Percentiles rank a stretch among this genome's conserved stretches.
Conservation (phyloP, 2,797 vertebrate species). For the Galagoides demidoff region DNA sequence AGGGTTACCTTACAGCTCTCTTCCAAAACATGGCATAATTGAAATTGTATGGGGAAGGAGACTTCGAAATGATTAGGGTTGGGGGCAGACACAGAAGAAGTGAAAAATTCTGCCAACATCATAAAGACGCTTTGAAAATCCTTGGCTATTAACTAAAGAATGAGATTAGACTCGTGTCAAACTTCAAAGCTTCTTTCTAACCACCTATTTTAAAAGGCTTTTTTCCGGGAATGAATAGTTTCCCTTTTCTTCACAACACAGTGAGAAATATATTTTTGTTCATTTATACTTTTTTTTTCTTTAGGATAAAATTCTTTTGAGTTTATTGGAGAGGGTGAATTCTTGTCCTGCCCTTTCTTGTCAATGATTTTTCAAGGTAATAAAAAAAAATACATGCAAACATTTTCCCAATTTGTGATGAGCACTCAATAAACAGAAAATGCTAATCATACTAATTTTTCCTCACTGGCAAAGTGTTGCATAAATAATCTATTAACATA, state of each 20-base stretch:
- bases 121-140: conserved; percentile 73
- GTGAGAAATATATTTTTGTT: conserved; percentile 62
- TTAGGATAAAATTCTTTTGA: conserved; percentile 54
- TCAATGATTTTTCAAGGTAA: conserved; percentile 79
- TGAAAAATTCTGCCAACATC: conserved; percentile 64
- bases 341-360: conserved; percentile 62
- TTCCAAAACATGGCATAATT: conserved; percentile 51
- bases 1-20: conserved; percentile 38
- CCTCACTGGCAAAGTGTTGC: conserved; percentile 73
- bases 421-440: conserved; percentile 85
- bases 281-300: conserved; percentile 52
- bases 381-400: conserved; percentile 82
- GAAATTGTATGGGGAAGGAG: conserved; percentile 35
- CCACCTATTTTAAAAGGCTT: conserved; percentile 70
- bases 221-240: conserved; percentile 70
- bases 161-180: conserved; percentile 74
- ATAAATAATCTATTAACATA: conserved; percentile 87
- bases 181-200: conserved; percentile 77
- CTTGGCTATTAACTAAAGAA: conserved; percentile 76
- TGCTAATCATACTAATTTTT: conserved; percentile 87
- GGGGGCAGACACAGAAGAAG: not conserved
- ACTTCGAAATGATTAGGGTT: conserved; percentile 56
- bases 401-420: conserved; percentile 84
- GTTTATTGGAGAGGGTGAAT: conserved; percentile 49
- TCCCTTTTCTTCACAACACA: conserved; percentile 68